phyloP scores from a whole-genome alignment of 2,113 vertebrate species.

The Plecotus auritus region DNA sequence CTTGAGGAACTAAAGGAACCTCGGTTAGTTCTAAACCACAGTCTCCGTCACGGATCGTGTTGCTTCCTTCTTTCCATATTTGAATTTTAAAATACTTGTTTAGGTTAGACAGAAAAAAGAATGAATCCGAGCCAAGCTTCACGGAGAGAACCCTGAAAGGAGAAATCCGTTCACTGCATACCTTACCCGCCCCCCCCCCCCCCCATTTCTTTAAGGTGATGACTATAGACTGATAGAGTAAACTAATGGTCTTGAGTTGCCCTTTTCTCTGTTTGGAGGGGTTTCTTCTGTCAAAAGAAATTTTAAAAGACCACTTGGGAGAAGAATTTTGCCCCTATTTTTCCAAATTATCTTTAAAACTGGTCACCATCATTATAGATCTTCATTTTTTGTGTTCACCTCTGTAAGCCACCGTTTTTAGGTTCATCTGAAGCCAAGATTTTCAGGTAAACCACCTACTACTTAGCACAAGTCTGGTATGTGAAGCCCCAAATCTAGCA shows the following conservation, averaged over 20 bases:
- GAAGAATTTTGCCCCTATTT: neutral
- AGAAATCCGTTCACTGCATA: neutral
- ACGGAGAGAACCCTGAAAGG: neutral
- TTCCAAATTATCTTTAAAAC: neutral
- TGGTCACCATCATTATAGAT: neutral
- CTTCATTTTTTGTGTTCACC: neutral
- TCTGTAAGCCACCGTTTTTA: neutral
- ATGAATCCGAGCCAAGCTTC: neutral
- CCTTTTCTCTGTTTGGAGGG: neutral
- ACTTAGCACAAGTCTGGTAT: neutral
- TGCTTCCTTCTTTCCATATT: neutral
- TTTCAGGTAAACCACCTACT: neutral
- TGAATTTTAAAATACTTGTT: conserved; percentile 1
- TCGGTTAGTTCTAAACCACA: neutral
- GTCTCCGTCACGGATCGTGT: neutral
- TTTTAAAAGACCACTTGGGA: conserved; percentile 8
- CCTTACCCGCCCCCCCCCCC: neutral
- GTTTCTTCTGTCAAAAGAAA: neutral
- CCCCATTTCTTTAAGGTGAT: neutral
- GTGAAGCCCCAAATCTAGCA: neutral
- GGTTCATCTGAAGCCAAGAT: neutral
- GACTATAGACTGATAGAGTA: neutral
- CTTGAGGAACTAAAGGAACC: neutral
- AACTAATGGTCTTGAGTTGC: neutral
- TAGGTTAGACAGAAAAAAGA: neutral